Percentiles rank a stretch among this genome's conserved stretches.
Conservation (phyloP, 1,140 invertebrate species). For the Araneus ventricosus region DNA sequence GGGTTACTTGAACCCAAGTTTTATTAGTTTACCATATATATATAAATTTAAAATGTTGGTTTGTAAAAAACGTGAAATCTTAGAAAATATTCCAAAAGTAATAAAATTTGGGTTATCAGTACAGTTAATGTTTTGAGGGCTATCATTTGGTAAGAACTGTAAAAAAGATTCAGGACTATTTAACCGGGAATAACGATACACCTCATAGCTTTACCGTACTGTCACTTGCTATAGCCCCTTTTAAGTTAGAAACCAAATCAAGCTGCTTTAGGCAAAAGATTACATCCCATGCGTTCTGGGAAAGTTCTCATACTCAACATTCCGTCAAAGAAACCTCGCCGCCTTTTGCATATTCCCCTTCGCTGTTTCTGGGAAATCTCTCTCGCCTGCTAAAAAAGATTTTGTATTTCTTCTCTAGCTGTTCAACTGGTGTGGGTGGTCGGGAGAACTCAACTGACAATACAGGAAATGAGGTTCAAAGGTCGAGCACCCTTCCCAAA, state of each 20-base stretch:
- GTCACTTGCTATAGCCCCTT: too few relatives aligned
- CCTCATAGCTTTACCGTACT: too few relatives aligned
- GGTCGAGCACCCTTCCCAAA: slow-evolving; percentile 1
- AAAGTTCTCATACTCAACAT: not conserved
- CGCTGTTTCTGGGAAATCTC: slow-evolving; percentile 34
- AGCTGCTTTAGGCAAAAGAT: not conserved
- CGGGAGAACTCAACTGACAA: not conserved
- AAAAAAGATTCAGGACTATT: too few relatives aligned
- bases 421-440: not conserved
- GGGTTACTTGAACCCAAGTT: too few relatives aligned
- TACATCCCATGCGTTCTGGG: slow-evolving; percentile 9
- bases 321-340: not conserved
- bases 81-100: too few relatives aligned
- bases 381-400: slow-evolving; percentile 1
- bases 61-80: too few relatives aligned
- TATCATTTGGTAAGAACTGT: too few relatives aligned
- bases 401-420: not conserved
- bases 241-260: not conserved
- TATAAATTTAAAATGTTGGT: too few relatives aligned
- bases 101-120: too few relatives aligned
- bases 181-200: too few relatives aligned
- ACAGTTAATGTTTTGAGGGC: too few relatives aligned
- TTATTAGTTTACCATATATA: too few relatives aligned
- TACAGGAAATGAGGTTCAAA: slow-evolving; percentile 58
- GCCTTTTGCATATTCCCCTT: not conserved